Conservation (phyloP, 2,888 invertebrate species). For the Mesorhabditis sp. region DNA sequence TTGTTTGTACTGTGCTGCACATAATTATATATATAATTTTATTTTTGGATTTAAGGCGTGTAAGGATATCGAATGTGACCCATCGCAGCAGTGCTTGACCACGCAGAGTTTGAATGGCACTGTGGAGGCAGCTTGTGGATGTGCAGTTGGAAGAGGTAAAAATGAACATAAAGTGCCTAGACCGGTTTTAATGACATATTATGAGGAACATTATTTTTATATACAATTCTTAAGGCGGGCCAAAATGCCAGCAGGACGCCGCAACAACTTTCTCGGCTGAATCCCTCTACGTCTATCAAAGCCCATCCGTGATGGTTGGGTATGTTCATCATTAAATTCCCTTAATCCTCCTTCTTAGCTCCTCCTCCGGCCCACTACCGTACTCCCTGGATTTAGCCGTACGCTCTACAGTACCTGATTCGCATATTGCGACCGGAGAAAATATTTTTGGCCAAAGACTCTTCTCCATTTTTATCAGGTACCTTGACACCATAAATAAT, state of each 20-base stretch:
- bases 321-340: slow-evolving; percentile 7
- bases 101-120: neutral
- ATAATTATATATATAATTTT: neutral
- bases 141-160: slow-evolving; percentile 21
- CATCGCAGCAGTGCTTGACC: slow-evolving; percentile 1
- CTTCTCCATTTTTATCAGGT: slow-evolving; percentile 17
- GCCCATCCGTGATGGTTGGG: slow-evolving; percentile 38
- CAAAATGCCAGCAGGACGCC: slow-evolving; percentile 28
- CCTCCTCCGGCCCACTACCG: slow-evolving; percentile 18
- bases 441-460: slow-evolving; percentile 40
- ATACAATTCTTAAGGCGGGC: slow-evolving; percentile 19
- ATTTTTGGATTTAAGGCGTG: neutral
- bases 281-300: slow-evolving; percentile 43
- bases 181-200: neutral
- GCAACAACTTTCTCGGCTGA: slow-evolving; percentile 37
- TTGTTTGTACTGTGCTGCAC: no score
- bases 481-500: neutral
- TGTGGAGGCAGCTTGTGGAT: slow-evolving; percentile 21
- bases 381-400: slow-evolving; percentile 41
- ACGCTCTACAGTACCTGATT: slow-evolving; percentile 48
- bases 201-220: no score
- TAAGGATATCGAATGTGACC: slow-evolving; percentile 2
- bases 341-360: slow-evolving; percentile 13
- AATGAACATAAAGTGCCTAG: neutral
- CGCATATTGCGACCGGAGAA: slow-evolving; percentile 48